Percentiles rank a stretch among this genome's conserved stretches.
Evolutionary conservation across 2,113 vertebrate species (phyloP).

Genomic region (Neofelis nebulosa): DNA sequence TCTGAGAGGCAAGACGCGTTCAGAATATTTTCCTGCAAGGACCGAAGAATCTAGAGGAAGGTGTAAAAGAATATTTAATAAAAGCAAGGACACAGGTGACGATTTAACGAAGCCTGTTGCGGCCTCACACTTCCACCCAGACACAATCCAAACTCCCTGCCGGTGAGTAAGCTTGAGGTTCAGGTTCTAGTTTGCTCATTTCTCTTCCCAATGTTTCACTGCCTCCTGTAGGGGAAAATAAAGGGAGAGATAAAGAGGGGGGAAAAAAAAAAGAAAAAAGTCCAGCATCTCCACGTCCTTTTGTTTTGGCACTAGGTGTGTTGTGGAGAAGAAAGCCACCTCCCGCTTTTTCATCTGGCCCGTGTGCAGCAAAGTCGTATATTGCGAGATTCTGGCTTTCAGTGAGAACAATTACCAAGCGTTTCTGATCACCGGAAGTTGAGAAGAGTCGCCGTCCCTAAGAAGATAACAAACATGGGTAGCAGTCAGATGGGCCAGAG

Average conservation of each 20-base stretch:
- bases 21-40: not conserved
- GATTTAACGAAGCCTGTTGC: not conserved
- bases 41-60: not conserved
- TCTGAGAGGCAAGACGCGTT: not conserved
- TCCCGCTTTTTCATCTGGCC: conserved; percentile 76
- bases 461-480: conserved; percentile 36
- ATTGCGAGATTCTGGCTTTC: conserved; percentile 54
- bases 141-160: not conserved
- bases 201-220: not conserved
- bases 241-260: not conserved
- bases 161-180: too few species aligned
- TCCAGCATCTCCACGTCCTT: conserved; percentile 49
- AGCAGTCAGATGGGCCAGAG: not conserved
- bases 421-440: conserved; percentile 73
- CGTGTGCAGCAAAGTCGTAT: conserved; percentile 59
- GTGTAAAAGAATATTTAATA: not conserved
- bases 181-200: not conserved
- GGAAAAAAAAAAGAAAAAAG: not conserved
- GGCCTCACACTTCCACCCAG: not conserved
- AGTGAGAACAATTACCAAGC: conserved; percentile 64
- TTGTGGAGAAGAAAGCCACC: conserved; percentile 63
- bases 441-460: conserved; percentile 43
- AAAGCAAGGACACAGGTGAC: not conserved
- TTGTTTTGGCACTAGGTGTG: conserved; percentile 73
- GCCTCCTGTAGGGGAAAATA: conserved; percentile 2